Evolutionary conservation across 2,797 vertebrate species (phyloP).

Genomic region (Bucorvus abyssinicus): DNA sequence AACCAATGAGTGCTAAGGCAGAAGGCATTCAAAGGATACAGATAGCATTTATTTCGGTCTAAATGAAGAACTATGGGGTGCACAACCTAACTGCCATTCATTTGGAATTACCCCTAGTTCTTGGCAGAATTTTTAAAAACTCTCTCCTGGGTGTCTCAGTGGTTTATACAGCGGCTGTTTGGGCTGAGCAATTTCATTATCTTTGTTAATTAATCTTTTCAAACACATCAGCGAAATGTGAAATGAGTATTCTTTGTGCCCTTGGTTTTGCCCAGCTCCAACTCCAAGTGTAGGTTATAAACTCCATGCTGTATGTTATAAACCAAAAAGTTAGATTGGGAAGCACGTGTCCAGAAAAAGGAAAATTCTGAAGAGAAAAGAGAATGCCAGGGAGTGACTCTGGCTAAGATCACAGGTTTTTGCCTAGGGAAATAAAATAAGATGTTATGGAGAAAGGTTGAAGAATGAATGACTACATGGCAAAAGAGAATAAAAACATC

Average conservation of each 20-base stretch:
- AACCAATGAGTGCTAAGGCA: background rate
- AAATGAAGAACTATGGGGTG: background rate
- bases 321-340: background rate
- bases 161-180: background rate
- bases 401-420: background rate
- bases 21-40: background rate
- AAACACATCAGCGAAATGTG: background rate
- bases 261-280: background rate
- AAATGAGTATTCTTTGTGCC: background rate
- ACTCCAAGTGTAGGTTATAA: background rate
- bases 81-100: background rate
- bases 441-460: background rate
- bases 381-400: background rate
- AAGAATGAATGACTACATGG: background rate
- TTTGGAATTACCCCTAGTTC: background rate
- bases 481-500: background rate
- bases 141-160: background rate
- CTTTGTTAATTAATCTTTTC: background rate
- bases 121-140: background rate
- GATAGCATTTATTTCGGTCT: background rate
- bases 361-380: background rate
- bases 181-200: background rate
- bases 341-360: background rate
- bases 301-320: background rate
- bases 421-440: conserved; percentile 9